phyloP scores from a whole-genome alignment of 2,888 invertebrate species.

The Cephalotes varians region DNA sequence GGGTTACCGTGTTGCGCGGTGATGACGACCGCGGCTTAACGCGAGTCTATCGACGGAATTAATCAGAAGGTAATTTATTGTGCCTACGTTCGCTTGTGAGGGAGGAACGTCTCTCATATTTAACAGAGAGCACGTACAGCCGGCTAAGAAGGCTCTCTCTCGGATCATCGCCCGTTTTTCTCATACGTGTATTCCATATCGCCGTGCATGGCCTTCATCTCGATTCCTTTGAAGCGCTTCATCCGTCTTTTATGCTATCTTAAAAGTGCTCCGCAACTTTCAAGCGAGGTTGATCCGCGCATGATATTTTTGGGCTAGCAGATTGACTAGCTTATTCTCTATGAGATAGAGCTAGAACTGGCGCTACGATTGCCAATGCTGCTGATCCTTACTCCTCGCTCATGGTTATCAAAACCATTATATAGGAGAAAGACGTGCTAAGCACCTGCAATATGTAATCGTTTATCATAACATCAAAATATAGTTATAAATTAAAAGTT shows the following conservation, averaged over 20 bases:
- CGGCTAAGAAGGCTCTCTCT: background rate
- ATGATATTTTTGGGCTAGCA: constrained; percentile 69
- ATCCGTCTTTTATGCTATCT: constrained; percentile 51
- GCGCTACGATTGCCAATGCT: constrained; percentile 2
- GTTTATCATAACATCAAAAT: background rate
- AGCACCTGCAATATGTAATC: constrained; percentile 75
- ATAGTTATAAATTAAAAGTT: background rate
- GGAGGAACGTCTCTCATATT: constrained; percentile 21
- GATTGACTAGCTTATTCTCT: constrained; percentile 64
- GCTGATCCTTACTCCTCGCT: constrained; percentile 62
- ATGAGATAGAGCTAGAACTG: constrained; percentile 16
- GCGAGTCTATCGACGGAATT: constrained; percentile 27
- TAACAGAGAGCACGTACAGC: constrained; percentile 24
- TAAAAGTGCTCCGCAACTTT: constrained; percentile 40
- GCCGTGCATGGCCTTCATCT: constrained; percentile 6
- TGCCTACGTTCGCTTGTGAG: background rate
- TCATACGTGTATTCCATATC: constrained; percentile 24
- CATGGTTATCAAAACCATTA: constrained; percentile 75
- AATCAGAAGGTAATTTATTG: constrained; percentile 35
- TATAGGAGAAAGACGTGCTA: constrained; percentile 81
- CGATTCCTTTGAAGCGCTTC: constrained; percentile 38
- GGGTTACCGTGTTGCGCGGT: constrained; percentile 41
- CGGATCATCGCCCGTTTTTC: constrained; percentile 5
- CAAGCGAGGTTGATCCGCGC: constrained; percentile 54
- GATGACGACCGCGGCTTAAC: constrained; percentile 25